phyloP scores from a whole-genome alignment of 2,888 invertebrate genomes.

The Thera obeliscata region DNA sequence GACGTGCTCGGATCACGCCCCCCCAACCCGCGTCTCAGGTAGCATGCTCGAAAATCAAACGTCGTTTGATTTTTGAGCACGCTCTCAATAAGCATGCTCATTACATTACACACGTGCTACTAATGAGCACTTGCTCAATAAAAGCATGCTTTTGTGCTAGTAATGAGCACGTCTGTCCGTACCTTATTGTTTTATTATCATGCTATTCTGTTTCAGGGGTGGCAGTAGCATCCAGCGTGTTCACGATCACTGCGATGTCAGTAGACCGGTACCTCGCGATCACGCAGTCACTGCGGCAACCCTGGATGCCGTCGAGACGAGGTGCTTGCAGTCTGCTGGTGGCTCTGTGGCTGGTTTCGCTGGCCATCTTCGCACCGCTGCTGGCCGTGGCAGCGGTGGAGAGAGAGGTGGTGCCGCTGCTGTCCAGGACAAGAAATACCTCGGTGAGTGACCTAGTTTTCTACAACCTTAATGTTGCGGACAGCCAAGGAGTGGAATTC shows the following conservation, averaged over 20 bases:
- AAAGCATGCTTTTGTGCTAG: too few species aligned
- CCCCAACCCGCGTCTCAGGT: too few species aligned
- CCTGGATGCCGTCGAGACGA: slow-evolving; percentile 88
- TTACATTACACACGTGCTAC: too few species aligned
- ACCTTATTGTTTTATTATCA: too few species aligned
- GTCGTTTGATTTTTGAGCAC: too few species aligned
- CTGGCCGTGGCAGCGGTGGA: slow-evolving; percentile 81
- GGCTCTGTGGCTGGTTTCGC: slow-evolving; percentile 86
- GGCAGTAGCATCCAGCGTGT: slow-evolving; percentile 91
- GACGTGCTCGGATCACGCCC: too few species aligned
- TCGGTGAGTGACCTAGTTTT: slow-evolving; percentile 57
- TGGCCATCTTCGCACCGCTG: slow-evolving; percentile 88
- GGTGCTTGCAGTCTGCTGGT: slow-evolving; percentile 87
- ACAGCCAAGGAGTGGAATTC: neutral
- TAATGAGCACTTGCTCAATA: too few species aligned
- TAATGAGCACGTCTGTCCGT: too few species aligned
- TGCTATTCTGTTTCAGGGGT: slow-evolving; percentile 81
- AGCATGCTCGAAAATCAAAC: too few species aligned
- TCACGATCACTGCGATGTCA: slow-evolving; percentile 92
- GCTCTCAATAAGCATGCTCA: too few species aligned
- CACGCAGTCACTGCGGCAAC: slow-evolving; percentile 88
- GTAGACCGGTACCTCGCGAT: slow-evolving; percentile 91
- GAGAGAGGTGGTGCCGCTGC: slow-evolving; percentile 66
- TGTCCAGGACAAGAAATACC: slow-evolving; percentile 64
- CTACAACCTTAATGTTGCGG: neutral